A percentile compares a stretch with the other conserved stretches of the same genome.
phyloP scores from a whole-genome alignment of 2,888 invertebrate species.

The Amblyteles armatorius region DNA sequence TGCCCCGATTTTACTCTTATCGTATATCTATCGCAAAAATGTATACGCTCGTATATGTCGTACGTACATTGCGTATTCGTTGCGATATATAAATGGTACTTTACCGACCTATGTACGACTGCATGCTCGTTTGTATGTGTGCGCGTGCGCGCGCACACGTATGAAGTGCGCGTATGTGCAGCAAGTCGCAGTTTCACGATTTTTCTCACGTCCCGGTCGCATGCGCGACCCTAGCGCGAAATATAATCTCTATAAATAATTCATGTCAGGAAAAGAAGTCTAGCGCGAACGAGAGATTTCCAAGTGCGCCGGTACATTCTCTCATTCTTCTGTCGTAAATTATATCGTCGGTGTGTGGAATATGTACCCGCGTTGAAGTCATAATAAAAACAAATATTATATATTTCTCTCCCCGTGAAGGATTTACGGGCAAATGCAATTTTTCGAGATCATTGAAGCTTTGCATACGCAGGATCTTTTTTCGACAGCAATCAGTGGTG shows the following conservation, averaged over 20 bases:
- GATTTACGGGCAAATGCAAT: too few relatives aligned
- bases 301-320: slow-evolving; percentile 16
- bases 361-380: neutral
- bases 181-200: slow-evolving; percentile 43
- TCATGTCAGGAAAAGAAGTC: slow-evolving; percentile 61
- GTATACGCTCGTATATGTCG: neutral
- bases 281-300: slow-evolving; percentile 58
- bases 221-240: slow-evolving; percentile 54
- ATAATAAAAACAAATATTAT: slow-evolving; percentile 9
- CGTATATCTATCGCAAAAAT: neutral
- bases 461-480: too few relatives aligned
- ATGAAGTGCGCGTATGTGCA: neutral
- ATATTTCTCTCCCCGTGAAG: neutral
- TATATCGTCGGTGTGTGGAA: slow-evolving; percentile 26
- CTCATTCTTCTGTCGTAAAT: slow-evolving; percentile 31
- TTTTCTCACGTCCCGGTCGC: slow-evolving; percentile 69
- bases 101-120: neutral
- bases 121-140: neutral
- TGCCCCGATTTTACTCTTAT: too few relatives aligned
- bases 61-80: neutral
- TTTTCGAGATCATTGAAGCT: too few relatives aligned
- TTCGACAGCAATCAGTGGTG: too few relatives aligned
- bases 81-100: neutral
- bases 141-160: neutral
- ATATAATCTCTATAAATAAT: slow-evolving; percentile 69